A percentile compares a stretch with the other conserved stretches of the same genome.
These are phyloP conservation scores for Formicarius rufipectus DNA, from an alignment of 2,113 vertebrate genomes.

Conservation along the genomic window DNA sequence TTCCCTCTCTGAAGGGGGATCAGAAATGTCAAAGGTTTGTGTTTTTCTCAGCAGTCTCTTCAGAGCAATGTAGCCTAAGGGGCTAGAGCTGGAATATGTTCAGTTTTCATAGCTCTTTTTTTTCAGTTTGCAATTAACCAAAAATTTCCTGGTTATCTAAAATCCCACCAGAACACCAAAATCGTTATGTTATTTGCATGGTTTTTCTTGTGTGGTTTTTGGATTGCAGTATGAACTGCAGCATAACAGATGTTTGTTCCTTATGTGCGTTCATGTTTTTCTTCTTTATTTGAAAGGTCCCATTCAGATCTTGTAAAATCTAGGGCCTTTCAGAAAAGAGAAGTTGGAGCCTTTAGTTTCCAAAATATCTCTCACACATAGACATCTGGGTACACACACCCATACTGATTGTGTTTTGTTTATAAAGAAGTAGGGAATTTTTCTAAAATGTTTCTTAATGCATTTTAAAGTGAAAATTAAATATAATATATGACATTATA, in stretches of 20 bases:
- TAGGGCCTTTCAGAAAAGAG: background rate
- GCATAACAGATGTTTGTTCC: background rate
- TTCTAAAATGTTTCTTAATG: background rate
- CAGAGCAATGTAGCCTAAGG: background rate
- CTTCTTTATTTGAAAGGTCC: constrained; percentile 9
- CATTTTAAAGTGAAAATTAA: constrained; percentile 20
- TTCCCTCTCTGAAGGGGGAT: background rate
- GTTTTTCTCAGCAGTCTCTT: background rate
- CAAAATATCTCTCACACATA: constrained; percentile 10
- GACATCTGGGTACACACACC: background rate
- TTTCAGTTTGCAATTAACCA: background rate
- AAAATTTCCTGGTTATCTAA: constrained; percentile 8
- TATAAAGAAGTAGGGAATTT: background rate
- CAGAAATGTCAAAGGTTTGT: background rate
- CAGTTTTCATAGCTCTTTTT: background rate
- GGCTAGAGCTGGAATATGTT: background rate
- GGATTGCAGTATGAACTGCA: background rate
- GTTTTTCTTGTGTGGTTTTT: background rate
- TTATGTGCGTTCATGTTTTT: background rate
- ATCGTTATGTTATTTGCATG: background rate
- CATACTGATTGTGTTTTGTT: background rate
- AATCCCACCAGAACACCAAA: background rate
- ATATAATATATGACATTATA: background rate
- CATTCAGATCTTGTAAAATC: constrained; percentile 23
- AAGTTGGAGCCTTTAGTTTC: constrained; percentile 10